Conservation (phyloP, 2,113 vertebrate species). For the Sitta europaea region DNA sequence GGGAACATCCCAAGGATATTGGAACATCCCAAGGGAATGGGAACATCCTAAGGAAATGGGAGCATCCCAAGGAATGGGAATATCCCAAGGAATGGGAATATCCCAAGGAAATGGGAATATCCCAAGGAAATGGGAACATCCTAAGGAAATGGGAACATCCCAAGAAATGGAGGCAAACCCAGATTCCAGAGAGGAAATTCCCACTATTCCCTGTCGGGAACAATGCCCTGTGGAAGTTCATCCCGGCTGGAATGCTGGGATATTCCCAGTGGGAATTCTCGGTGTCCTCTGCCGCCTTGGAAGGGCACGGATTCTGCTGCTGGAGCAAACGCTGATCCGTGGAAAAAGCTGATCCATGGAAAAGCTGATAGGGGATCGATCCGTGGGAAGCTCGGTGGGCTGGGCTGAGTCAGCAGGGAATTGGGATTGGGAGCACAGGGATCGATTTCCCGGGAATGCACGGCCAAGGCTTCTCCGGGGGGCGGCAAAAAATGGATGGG, state of each 20-base stretch:
- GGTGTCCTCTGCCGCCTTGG: rapidly evolving
- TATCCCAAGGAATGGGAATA: not conserved
- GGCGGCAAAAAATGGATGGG: not conserved
- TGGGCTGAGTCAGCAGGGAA: not conserved
- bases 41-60: not conserved
- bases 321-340: not conserved
- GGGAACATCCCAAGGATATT: not conserved
- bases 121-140: not conserved
- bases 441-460: rapidly evolving
- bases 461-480: rapidly evolving
- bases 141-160: not conserved
- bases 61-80: not conserved
- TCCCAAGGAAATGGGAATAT: not conserved
- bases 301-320: not conserved
- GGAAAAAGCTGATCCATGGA: not conserved
- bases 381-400: rapidly evolving
- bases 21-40: not conserved
- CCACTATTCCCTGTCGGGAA: rapidly evolving
- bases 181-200: not conserved
- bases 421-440: not conserved
- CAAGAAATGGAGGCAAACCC: not conserved
- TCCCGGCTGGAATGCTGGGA: rapidly evolving
- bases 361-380: not conserved
- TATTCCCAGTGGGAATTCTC: rapidly evolving
- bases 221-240: rapidly evolving